A percentile compares a stretch with the other conserved stretches of the same genome.
phyloP scores from a whole-genome alignment of 2,797 vertebrate species.

The Parauchenoglanis punctatus region DNA sequence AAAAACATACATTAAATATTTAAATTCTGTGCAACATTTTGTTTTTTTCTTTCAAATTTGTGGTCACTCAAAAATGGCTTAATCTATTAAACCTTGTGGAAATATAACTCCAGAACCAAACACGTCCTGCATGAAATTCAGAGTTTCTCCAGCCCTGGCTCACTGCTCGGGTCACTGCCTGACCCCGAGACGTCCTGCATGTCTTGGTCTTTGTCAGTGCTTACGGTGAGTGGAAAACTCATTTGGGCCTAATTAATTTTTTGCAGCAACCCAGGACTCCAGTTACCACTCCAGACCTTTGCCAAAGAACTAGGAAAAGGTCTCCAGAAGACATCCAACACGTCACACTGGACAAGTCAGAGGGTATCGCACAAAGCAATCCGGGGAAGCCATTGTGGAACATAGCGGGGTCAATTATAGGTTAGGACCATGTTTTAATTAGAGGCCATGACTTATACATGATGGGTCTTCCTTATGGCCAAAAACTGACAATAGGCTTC shows the following conservation, averaged over 20 bases:
- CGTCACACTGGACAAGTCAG: slow-evolving; percentile 80
- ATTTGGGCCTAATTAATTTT: slow-evolving; percentile 88
- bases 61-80: neutral
- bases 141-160: slow-evolving; percentile 42
- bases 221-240: slow-evolving; percentile 86
- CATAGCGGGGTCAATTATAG: slow-evolving; percentile 76
- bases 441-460: slow-evolving; percentile 90
- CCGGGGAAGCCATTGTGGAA: slow-evolving; percentile 78
- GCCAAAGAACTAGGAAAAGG: slow-evolving; percentile 65
- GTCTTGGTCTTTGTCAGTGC: slow-evolving; percentile 67
- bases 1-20: neutral
- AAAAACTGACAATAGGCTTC: slow-evolving; percentile 58
- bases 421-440: slow-evolving; percentile 85
- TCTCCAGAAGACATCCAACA: slow-evolving; percentile 81
- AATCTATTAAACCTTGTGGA: neutral
- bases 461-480: slow-evolving; percentile 70
- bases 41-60: neutral
- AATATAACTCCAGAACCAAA: neutral
- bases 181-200: slow-evolving; percentile 70
- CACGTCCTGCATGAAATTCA: neutral
- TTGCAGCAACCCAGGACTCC: slow-evolving; percentile 75
- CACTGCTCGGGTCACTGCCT: slow-evolving; percentile 41
- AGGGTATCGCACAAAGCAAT: slow-evolving; percentile 79
- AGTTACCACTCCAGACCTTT: slow-evolving; percentile 79
- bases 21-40: neutral